Percentiles rank a stretch among this genome's conserved stretches.
Evolutionary conservation across 2,888 invertebrate genomes (phyloP).

Genomic region (Spilosoma lubricipeda): DNA sequence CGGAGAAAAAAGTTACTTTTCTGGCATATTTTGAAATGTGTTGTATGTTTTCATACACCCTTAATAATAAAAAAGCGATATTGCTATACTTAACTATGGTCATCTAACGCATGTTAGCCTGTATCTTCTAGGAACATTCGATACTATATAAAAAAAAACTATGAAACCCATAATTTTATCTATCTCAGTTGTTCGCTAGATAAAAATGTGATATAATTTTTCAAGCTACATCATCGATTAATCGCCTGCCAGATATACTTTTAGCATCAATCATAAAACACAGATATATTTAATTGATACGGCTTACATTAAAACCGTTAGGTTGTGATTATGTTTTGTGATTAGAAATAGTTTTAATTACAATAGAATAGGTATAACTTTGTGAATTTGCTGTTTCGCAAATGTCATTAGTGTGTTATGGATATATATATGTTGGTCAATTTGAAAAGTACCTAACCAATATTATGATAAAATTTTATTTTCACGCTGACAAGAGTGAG

Average conservation of each 20-base stretch:
- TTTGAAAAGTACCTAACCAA: background rate
- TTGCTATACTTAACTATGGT: no score
- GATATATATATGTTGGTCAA: background rate
- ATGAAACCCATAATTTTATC: no score
- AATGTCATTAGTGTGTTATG: background rate
- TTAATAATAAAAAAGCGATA: no score
- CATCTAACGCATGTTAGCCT: no score
- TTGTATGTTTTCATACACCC: no score
- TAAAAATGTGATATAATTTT: slow-evolving; percentile 1
- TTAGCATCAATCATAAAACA: background rate
- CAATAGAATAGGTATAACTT: background rate
- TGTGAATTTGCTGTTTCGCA: background rate
- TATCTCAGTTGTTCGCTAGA: background rate
- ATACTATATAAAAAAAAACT: no score
- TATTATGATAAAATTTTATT: no score
- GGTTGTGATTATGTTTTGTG: background rate
- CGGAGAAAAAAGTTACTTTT: no score
- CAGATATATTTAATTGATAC: slow-evolving; percentile 6
- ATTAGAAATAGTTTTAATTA: background rate
- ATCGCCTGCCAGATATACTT: background rate
- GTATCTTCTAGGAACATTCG: no score
- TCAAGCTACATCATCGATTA: background rate
- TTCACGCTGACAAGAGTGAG: no score
- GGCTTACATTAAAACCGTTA: slow-evolving; percentile 13
- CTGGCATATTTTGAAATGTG: no score